A percentile compares a stretch with the other conserved stretches of the same genome.
Evolutionary conservation across 2,113 vertebrate species (phyloP).

Genomic region (Otocyon megalotis): DNA sequence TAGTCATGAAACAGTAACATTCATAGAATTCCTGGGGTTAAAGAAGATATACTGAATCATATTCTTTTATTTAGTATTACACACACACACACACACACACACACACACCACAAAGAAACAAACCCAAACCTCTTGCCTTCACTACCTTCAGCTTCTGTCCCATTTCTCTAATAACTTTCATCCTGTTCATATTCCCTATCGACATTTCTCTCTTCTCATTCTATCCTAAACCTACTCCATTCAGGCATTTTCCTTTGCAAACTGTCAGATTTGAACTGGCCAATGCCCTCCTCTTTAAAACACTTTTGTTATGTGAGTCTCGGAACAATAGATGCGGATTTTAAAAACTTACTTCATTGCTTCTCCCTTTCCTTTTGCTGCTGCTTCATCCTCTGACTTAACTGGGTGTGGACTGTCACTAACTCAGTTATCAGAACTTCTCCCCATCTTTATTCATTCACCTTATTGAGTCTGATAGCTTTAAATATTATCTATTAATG

Average conservation of each 20-base stretch:
- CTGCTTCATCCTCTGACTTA: not conserved
- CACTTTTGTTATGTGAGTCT: not conserved
- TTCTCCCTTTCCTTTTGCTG: not conserved
- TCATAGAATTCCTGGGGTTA: not conserved
- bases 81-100: not conserved
- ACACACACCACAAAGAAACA: not conserved
- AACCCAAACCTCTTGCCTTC: not conserved
- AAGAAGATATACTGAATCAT: not conserved
- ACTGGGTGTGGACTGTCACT: not conserved
- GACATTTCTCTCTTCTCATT: not conserved
- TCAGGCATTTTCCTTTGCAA: not conserved
- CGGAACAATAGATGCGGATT: not conserved
- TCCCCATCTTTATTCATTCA: not conserved
- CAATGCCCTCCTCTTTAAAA: not conserved
- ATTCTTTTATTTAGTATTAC: not conserved
- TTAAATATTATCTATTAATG: not conserved
- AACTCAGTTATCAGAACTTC: not conserved
- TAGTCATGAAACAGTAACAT: not conserved
- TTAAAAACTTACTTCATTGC: not conserved
- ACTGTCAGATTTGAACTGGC: not conserved
- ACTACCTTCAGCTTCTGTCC: not conserved
- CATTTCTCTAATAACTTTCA: not conserved
- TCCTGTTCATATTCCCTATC: not conserved
- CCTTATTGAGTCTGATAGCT: not conserved
- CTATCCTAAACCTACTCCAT: not conserved